Base-by-base conservation (phyloP, 2,113 vertebrate genomes). In the Trematocara macrostoma region DNA sequence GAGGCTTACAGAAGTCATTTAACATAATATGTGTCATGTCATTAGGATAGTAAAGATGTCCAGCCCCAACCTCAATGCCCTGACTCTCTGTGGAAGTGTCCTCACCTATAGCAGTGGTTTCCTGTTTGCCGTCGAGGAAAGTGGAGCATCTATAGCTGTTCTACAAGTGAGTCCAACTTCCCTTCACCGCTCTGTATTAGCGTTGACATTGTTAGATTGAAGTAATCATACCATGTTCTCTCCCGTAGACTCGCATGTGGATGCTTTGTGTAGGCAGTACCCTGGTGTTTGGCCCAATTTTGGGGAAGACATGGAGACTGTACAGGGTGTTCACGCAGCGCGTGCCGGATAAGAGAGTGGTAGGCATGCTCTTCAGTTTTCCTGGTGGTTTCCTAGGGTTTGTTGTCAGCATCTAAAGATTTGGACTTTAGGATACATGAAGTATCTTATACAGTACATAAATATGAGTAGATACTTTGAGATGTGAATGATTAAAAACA, bases 21-120 rank as follows among this genome's bases (percentile, higher is more conserved):
- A 20, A 84, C 7, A 16, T 16, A 52, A 8, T 69, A 11, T 87
- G 35, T 78, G 45, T 84, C 38, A n/a, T 34, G 14, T 71, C 18
- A 61, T 88, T 89, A 99, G 99, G 96, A 98, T 99, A 56, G 98
- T 99, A 94, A 99, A 99, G 97, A 99, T 99, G 99, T 99, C 98
- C 93, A 99, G 99, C 88, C 99, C 99, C 87, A 99, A 99, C 90
- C 97, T 99, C 92, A 99, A 99, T 45, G 84, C 99, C 11, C 96
- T 99, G 91, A 99, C 97, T 67, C 95, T 99, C 83, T 89, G 97
- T 85, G 99, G 99, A 91, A 99, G 98, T 51, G 93, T 97, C 88
- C 95, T 99, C 91, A 97, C 97, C 57, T 99, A 99, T 87, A 92
- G 92, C 80, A 99, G 98, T 1, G 97, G 97, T 49, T 99, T 98